Evolutionary conservation across 2,113 vertebrate species (phyloP), one percentile per base, ranked within the genome.

Genomic region (Rhinolophus ferrumequinum): DNA sequence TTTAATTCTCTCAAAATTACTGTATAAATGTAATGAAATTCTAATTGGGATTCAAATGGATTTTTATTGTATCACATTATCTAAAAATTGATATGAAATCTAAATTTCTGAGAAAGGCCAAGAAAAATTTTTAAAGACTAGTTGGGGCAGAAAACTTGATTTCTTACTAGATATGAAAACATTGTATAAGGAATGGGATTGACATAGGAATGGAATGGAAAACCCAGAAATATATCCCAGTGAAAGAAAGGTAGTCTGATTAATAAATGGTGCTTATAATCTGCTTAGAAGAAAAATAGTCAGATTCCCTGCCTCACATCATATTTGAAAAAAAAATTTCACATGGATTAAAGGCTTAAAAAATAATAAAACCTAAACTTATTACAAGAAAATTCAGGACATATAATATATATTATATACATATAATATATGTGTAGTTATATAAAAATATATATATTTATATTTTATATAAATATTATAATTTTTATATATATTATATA

Each of bases 51-150:
- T 95, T 77, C 50, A 79, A 86, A n/a, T 90, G 56, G 19, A 54
- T 60, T 92, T 87, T 77, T 83, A 72, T 81, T 77, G 47, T 76
- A 75, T 92, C 82, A 73, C 89, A 73, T 67, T 96, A 93, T 67
- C 83, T 69, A 80, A 94, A 85, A 93, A 85, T 54, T 60, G 24
- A 47, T 83, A 33, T 73, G 8, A 62, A 96, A 93, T 60, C 66
- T 44, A 81, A 79, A 82, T 73, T 50, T 66, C 54, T 69, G 47
- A 84, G 52, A 83, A 73, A 90, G n/a, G 22, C 54, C n/a, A 86
- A 30, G 35, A 64, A 82, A 95, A 83, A 56, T 7, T 15, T 50
- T 70, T 80, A 93, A 86, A 84, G 72, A 91, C 70, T 80, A 76
- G 2, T 73, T 92, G 22, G 6, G 30, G 7, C 94, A 75, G 47